Evolutionary conservation across 2,888 invertebrate genomes (phyloP).

Genomic region (Cosmia pyralina): DNA sequence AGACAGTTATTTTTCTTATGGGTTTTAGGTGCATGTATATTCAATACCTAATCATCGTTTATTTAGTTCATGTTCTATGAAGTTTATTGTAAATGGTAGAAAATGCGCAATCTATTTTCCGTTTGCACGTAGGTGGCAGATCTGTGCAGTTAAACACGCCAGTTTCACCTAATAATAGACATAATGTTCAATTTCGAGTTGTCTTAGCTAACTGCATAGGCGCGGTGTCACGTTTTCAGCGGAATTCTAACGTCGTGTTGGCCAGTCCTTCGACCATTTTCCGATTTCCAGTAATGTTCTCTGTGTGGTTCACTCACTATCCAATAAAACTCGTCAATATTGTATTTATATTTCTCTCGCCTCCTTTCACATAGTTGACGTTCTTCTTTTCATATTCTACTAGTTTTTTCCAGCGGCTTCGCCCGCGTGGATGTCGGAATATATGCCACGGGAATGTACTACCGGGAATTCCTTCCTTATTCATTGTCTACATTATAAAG

Average conservation of each 20-base stretch:
- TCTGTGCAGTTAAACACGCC: constrained; percentile 19
- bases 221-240: constrained; percentile 16
- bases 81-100: constrained; percentile 10
- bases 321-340: not conserved
- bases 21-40: not conserved
- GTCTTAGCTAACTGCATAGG: constrained; percentile 32
- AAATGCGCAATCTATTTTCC: constrained; percentile 24
- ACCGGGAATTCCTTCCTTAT: too few species aligned
- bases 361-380: not conserved
- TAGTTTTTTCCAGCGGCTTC: too few species aligned
- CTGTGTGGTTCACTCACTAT: not conserved
- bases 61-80: not conserved
- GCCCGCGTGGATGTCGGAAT: too few species aligned
- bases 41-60: not conserved
- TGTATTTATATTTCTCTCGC: not conserved
- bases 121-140: constrained; percentile 35
- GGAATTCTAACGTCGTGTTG: not conserved
- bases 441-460: too few species aligned
- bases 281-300: not conserved
- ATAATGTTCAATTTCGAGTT: constrained; percentile 39
- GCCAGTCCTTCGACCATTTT: constrained; percentile 9
- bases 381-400: not conserved
- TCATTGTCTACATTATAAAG: too few species aligned
- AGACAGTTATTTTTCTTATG: not conserved
- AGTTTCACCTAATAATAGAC: constrained; percentile 39